Conservation (phyloP, 2,113 vertebrate species). For the Myodes glareolus region DNA sequence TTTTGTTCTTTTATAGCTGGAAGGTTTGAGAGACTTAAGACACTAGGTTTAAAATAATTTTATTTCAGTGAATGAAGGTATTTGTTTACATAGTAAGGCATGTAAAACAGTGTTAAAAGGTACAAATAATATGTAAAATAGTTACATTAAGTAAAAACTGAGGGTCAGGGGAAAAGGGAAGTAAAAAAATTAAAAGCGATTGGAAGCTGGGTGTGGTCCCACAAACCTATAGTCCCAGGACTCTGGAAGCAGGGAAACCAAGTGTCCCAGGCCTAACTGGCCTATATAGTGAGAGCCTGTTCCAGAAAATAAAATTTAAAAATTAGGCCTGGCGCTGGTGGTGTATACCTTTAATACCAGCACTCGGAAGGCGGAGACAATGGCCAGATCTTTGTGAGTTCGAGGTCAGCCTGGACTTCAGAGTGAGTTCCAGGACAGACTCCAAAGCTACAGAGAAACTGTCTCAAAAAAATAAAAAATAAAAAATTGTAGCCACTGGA, state of each 20-base stretch:
- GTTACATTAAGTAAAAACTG: neutral
- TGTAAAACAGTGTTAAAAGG: neutral
- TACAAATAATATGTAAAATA: neutral
- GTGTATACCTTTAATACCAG: no score
- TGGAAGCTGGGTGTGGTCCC: neutral
- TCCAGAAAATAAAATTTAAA: neutral
- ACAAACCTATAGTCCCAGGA: neutral
- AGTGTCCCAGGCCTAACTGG: neutral
- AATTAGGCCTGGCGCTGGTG: neutral
- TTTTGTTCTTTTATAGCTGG: slow-evolving; percentile 38
- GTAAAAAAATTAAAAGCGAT: neutral
- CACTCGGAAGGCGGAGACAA: no score
- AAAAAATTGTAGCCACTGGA: neutral
- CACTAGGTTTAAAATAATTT: neutral
- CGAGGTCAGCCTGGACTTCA: no score
- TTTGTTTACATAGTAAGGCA: neutral
- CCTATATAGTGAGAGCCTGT: neutral
- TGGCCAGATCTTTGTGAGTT: no score
- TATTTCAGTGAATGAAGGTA: neutral
- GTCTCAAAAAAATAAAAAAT: neutral
- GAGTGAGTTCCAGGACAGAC: no score
- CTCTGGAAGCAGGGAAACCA: neutral
- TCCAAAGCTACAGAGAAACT: no score
- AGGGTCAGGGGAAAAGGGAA: neutral
- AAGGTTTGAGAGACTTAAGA: slow-evolving; percentile 48